Evolutionary conservation across 2,888 invertebrate species (phyloP), one percentile per base, ranked within the genome.

Genomic region (Megalurothrips usitatus): DNA sequence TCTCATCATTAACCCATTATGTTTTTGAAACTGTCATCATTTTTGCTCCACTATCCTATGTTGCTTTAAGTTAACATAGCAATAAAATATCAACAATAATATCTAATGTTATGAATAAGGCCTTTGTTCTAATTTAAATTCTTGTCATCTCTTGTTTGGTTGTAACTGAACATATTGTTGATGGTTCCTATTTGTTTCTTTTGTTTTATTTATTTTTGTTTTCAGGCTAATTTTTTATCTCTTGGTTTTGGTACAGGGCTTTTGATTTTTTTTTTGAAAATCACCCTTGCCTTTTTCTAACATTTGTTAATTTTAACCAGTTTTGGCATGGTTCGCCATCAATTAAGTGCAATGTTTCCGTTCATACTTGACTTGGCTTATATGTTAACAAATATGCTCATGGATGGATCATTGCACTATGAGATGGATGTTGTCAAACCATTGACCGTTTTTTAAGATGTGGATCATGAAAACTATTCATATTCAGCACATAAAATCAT

Each of bases 51-150:
- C 80, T 80, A 80, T 82, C 79, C 26, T 26, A 26, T 75, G 23
- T 75, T 12, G 23, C 68, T 75, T 75, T 75, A 12, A 19, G 58
- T 19, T 43, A 43, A 43, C 34, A 43, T 43, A 43, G 34, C 68
- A 52, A 23, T 80, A n/a, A 75, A 80, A 12, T 26, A 58, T 68
- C 8, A 80, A 80, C 19, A 23, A 48, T 17, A 80, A 28, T 86
- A 87, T 88, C 87, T 88, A 88, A 87, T 88, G 87, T 87, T 87
- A 84, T 84, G 85, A 83, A 85, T 82, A 78, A 82, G 81, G 80
- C 82, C 84, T 84, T 85, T 84, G 83, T 85, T 84, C 84, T 84
- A 4, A 48, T 28, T 52, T 47, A 79, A 34, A 81, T 80, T 80
- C 79, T 52, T 79, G 79, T 49, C 48, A 58, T 81, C 78, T 23